These are phyloP conservation scores for Cydia amplana DNA, from an alignment of 1,140 invertebrate species.

Conservation along the genomic window DNA sequence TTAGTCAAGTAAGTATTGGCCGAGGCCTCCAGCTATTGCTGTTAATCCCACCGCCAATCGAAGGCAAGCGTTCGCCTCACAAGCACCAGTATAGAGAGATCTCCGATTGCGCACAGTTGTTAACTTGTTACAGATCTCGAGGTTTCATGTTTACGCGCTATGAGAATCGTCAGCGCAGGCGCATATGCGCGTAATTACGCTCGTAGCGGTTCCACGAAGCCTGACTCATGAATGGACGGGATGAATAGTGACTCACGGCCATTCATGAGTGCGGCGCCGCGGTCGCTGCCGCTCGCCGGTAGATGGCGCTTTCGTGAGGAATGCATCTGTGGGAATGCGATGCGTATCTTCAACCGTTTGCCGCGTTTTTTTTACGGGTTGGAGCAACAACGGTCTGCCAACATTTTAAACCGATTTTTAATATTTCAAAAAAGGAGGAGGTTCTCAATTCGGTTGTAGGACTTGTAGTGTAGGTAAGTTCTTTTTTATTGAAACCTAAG, in stretches of 20 bases:
- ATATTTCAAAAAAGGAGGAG: too few species aligned
- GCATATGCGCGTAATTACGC: constrained; percentile 17
- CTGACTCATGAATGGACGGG: constrained; percentile 15
- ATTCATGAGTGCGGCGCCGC: constrained; percentile 49
- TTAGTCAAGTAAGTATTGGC: neutral
- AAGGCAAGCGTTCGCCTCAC: neutral
- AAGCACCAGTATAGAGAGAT: neutral
- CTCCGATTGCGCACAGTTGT: neutral
- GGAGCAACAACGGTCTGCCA: neutral
- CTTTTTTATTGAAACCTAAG: constrained; percentile 40
- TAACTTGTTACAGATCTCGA: neutral
- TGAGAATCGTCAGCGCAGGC: neutral
- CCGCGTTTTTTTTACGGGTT: neutral
- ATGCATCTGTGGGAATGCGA: constrained; percentile 2
- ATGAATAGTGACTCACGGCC: constrained; percentile 51
- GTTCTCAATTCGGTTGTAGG: too few species aligned
- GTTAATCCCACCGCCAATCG: neutral
- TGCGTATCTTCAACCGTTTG: constrained; percentile 1
- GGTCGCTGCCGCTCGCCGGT: constrained; percentile 28
- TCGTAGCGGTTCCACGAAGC: constrained; percentile 12
- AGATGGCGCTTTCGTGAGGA: constrained; percentile 46
- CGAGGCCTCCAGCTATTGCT: neutral
- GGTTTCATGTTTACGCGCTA: neutral
- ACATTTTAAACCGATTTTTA: too few species aligned
- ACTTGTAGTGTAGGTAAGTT: too few species aligned